Conservation (phyloP, 1,140 invertebrate species). For the Heliothis virescens region DNA sequence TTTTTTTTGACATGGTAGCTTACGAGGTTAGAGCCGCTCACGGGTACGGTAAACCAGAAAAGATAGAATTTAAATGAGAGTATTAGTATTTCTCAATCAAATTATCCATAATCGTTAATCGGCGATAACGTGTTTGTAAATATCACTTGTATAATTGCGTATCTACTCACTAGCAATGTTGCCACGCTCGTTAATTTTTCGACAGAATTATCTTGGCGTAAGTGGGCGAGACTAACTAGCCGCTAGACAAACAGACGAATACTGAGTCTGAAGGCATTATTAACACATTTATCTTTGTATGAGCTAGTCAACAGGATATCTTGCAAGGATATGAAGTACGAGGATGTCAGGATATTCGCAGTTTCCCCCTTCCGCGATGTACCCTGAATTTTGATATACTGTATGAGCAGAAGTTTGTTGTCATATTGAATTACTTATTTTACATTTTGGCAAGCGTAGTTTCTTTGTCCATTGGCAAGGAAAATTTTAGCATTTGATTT, state of each 20-base stretch:
- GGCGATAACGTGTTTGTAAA: constrained; percentile 1
- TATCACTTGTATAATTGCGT: background rate
- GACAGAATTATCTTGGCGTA: background rate
- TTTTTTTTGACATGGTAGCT: background rate
- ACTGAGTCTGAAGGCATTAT: constrained; percentile 24
- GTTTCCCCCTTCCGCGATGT: constrained; percentile 71
- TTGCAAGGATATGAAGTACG: constrained; percentile 35
- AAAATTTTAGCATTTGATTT: background rate
- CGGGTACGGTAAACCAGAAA: background rate
- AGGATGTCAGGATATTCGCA: constrained; percentile 45
- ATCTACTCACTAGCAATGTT: constrained; percentile 7
- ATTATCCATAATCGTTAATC: background rate
- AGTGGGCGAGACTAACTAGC: background rate
- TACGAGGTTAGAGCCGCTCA: background rate
- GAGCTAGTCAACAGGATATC: constrained; percentile 48
- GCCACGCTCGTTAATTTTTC: constrained; percentile 2
- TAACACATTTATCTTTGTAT: constrained; percentile 14
- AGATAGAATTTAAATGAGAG: background rate
- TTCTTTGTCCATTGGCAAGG: background rate
- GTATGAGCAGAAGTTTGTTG: constrained; percentile 2
- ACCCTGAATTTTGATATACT: constrained; percentile 66
- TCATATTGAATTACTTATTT: background rate
- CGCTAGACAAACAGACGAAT: background rate
- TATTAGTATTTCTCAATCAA: background rate
- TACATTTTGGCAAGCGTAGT: background rate